Conservation (phyloP, 2,113 vertebrate species). For the Tyrannus savana region DNA sequence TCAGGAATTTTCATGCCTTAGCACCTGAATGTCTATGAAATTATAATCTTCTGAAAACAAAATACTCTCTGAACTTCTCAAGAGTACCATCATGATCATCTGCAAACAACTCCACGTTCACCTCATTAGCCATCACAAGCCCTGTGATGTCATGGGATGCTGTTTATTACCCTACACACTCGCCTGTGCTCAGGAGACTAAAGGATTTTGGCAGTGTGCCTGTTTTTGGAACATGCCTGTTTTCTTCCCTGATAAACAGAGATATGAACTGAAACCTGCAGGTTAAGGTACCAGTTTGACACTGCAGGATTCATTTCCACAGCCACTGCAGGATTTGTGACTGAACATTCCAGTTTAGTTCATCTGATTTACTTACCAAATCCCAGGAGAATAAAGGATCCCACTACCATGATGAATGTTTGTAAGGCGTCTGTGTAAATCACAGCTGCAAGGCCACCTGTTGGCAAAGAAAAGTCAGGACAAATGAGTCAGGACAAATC, state of each 20-base stretch:
- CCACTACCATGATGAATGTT: slow-evolving; percentile 91
- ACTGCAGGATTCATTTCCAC: not conserved
- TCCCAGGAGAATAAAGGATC: slow-evolving; percentile 90
- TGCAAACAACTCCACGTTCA: not conserved
- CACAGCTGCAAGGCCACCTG: slow-evolving; percentile 93
- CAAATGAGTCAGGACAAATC: not conserved
- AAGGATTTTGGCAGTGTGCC: not conserved
- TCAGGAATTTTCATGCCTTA: not conserved
- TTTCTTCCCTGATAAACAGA: not conserved
- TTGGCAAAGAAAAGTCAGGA: not conserved
- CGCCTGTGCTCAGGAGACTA: not conserved
- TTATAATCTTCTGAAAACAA: not conserved
- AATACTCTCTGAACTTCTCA: not conserved
- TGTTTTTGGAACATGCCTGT: not conserved
- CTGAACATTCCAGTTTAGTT: not conserved
- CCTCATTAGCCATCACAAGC: not conserved
- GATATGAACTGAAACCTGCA: not conserved
- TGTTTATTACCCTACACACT: not conserved
- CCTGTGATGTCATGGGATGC: not conserved
- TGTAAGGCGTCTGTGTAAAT: slow-evolving; percentile 98
- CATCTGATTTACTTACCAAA: slow-evolving; percentile 82
- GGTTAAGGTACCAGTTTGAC: not conserved
- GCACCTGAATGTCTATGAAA: not conserved
- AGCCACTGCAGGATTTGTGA: not conserved
- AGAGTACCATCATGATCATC: not conserved